These are phyloP conservation scores for Gavialis gangeticus DNA, from an alignment of 2,113 vertebrate species.

Conservation along the genomic window DNA sequence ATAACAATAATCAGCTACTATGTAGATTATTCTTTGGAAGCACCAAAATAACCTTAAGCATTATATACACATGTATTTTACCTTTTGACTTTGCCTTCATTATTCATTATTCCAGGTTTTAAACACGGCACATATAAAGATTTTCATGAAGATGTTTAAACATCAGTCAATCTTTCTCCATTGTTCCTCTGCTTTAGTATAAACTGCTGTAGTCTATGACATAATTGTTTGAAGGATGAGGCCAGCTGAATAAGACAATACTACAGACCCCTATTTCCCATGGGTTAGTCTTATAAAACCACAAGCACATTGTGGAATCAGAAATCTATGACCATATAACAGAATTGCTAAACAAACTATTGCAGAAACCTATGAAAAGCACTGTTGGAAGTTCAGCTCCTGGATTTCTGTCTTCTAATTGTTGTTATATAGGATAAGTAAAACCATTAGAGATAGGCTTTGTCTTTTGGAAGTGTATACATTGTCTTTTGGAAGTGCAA, in stretches of 20 bases:
- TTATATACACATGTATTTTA: too few relatives aligned
- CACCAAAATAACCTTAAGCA: background rate
- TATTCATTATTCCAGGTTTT: too few relatives aligned
- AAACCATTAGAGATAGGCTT: background rate
- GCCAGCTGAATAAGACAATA: background rate
- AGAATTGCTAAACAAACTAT: background rate
- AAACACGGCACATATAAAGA: too few relatives aligned
- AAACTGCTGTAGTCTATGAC: background rate
- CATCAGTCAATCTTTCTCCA: background rate
- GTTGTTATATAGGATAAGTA: background rate
- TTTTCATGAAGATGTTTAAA: too few relatives aligned
- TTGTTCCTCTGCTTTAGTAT: background rate
- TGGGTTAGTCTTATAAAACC: background rate
- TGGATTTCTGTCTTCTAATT: background rate
- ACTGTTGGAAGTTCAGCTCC: background rate
- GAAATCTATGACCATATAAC: background rate
- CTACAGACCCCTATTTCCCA: background rate
- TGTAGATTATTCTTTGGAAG: background rate
- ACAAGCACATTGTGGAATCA: background rate
- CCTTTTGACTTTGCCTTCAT: too few relatives aligned
- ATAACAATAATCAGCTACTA: background rate
- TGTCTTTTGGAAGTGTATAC: too few relatives aligned
- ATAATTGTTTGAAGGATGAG: background rate
- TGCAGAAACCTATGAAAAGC: background rate
- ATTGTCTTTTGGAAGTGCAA: slow-evolving; percentile 44